Conservation (phyloP, 2,888 invertebrate genomes). For the Leucania comma region DNA sequence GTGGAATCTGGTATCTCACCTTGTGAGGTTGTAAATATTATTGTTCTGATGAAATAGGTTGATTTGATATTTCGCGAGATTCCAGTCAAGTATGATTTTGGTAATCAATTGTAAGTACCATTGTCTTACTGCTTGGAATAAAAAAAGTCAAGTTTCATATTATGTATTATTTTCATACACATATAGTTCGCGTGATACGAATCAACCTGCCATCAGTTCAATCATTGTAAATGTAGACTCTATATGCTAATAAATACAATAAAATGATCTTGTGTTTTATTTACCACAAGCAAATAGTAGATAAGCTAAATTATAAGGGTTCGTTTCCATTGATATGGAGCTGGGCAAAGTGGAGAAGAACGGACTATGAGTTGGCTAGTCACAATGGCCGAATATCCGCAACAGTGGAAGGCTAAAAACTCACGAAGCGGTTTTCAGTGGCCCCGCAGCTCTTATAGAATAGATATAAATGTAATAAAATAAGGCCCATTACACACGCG, state of each 20-base stretch:
- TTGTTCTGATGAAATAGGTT: slow-evolving; percentile 24
- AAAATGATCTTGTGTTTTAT: slow-evolving; percentile 47
- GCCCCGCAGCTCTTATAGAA: too few species aligned
- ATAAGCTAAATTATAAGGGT: too few species aligned
- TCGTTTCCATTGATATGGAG: too few species aligned
- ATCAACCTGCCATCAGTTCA: slow-evolving; percentile 45
- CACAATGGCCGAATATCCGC: too few species aligned
- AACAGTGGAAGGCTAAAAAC: too few species aligned
- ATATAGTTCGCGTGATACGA: neutral
- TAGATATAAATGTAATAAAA: too few species aligned
- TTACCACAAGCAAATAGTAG: neutral
- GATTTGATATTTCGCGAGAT: slow-evolving; percentile 28
- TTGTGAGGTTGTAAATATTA: slow-evolving; percentile 65
- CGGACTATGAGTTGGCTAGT: too few species aligned
- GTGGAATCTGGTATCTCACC: slow-evolving; percentile 53
- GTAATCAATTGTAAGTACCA: neutral
- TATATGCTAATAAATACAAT: slow-evolving; percentile 75
- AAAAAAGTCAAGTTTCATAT: neutral
- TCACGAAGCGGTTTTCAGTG: too few species aligned
- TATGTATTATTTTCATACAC: neutral
- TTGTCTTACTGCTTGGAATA: neutral
- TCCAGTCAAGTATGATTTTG: neutral
- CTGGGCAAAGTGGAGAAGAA: too few species aligned
- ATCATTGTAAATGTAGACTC: slow-evolving; percentile 71
- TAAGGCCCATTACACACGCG: too few species aligned